These are phyloP conservation scores for Procambarus clarkii DNA, from an alignment of 1,140 invertebrate genomes.

Conservation along the genomic window DNA sequence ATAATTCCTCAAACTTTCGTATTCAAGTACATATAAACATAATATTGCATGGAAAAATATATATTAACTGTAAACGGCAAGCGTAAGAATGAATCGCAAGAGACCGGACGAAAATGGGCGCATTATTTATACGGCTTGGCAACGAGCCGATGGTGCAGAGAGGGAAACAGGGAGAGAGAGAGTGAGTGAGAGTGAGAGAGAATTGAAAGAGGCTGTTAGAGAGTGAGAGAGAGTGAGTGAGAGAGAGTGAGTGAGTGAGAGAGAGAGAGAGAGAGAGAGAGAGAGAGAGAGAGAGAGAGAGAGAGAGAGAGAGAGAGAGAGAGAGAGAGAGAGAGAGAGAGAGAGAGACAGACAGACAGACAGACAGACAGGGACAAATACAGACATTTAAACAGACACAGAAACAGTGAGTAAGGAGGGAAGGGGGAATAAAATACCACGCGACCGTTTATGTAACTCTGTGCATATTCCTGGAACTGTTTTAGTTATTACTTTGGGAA, in stretches of 20 bases:
- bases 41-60: too few relatives aligned
- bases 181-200: not conserved
- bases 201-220: too few relatives aligned
- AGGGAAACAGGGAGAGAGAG: not conserved
- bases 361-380: not conserved
- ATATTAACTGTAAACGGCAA: too few relatives aligned
- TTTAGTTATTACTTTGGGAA: not conserved
- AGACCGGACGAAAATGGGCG: not conserved
- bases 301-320: slow-evolving; percentile 35
- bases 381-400: slow-evolving; percentile 6
- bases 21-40: too few relatives aligned
- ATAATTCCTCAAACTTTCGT: too few relatives aligned
- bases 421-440: not conserved
- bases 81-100: too few relatives aligned
- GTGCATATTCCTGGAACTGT: not conserved
- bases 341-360: too few relatives aligned
- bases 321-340: too few relatives aligned
- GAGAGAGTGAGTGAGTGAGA: slow-evolving; percentile 32
- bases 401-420: slow-evolving; percentile 22
- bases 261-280: not conserved
- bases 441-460: not conserved
- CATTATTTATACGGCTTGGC: not conserved
- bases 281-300: slow-evolving; percentile 16
- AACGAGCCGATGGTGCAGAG: not conserved
- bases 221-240: slow-evolving; percentile 8